Evolutionary conservation across 1,140 invertebrate genomes (phyloP).

Genomic region (Aphelenchoides besseyi): DNA sequence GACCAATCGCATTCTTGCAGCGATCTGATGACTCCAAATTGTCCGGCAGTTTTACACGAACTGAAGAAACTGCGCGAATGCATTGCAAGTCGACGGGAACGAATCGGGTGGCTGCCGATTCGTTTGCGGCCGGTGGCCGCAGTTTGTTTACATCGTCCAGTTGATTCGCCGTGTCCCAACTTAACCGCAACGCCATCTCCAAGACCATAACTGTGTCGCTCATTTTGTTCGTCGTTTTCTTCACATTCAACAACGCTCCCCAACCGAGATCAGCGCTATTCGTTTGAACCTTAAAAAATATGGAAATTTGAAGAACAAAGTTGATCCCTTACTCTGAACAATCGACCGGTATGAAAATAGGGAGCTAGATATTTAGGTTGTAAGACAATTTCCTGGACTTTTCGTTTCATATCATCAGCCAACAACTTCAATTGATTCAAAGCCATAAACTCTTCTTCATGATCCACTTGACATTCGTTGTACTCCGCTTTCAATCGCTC

Average conservation of each 20-base stretch:
- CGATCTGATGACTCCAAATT: conserved; percentile 81
- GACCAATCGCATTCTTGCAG: conserved; percentile 65
- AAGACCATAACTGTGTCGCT: conserved; percentile 67
- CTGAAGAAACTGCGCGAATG: conserved; percentile 79
- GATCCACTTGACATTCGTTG: conserved; percentile 68
- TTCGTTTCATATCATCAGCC: not conserved
- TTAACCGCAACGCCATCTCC: conserved; percentile 23
- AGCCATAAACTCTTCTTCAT: conserved; percentile 65
- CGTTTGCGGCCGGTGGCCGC: conserved; percentile 27
- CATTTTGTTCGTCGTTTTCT: conserved; percentile 73
- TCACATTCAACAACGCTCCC: conserved; percentile 56
- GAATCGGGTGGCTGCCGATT: conserved; percentile 64
- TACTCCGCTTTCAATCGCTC: not conserved
- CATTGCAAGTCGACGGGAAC: conserved; percentile 78
- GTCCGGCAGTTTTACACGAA: conserved; percentile 82
- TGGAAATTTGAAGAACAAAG: not conserved
- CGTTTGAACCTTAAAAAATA: conserved; percentile 23
- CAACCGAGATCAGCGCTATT: conserved; percentile 6
- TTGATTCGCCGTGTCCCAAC: conserved; percentile 19
- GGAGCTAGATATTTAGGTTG: conserved; percentile 83
- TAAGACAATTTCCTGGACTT: conserved; percentile 70
- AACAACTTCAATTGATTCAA: conserved; percentile 8
- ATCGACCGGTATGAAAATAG: conserved; percentile 85
- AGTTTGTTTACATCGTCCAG: conserved; percentile 32
- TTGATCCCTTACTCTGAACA: conserved; percentile 75